Percentiles rank a stretch among this genome's conserved stretches.
phyloP scores from a whole-genome alignment of 2,113 vertebrate species.

The Ptychochromis oligacanthus region DNA sequence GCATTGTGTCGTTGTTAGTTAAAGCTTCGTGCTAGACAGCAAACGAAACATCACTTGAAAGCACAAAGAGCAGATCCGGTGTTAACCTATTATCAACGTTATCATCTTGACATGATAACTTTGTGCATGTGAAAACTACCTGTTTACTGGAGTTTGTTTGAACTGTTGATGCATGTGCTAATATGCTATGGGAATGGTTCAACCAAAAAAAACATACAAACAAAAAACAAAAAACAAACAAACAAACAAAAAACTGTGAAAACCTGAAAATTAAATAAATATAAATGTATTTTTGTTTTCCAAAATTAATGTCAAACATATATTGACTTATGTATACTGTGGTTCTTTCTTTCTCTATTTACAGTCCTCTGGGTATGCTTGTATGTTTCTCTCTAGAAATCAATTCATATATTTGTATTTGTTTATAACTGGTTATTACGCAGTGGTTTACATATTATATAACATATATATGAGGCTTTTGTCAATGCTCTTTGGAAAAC shows the following conservation, averaged over 20 bases:
- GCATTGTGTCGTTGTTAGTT: conserved; percentile 5
- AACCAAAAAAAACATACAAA: too few relatives aligned
- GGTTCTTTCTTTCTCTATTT: not conserved
- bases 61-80: conserved; percentile 19
- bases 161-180: conserved; percentile 50
- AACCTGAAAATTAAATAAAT: conserved; percentile 14
- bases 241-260: conserved; percentile 74
- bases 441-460: not conserved
- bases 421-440: not conserved
- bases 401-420: not conserved
- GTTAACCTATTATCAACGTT: too few relatives aligned
- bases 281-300: conserved; percentile 11
- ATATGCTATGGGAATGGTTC: not conserved
- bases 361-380: not conserved
- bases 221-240: too few relatives aligned
- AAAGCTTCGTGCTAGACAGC: not conserved
- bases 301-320: conserved; percentile 15
- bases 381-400: conserved; percentile 31
- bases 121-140: conserved; percentile 58
- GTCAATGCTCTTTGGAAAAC: not conserved
- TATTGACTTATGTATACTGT: conserved; percentile 16
- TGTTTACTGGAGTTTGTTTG: conserved; percentile 10
- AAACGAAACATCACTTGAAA: conserved; percentile 12
- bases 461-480: not conserved
- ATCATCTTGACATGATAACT: conserved; percentile 1